Base-by-base conservation (phyloP, 2,888 invertebrate genomes). In the Leucozona laternaria region DNA sequence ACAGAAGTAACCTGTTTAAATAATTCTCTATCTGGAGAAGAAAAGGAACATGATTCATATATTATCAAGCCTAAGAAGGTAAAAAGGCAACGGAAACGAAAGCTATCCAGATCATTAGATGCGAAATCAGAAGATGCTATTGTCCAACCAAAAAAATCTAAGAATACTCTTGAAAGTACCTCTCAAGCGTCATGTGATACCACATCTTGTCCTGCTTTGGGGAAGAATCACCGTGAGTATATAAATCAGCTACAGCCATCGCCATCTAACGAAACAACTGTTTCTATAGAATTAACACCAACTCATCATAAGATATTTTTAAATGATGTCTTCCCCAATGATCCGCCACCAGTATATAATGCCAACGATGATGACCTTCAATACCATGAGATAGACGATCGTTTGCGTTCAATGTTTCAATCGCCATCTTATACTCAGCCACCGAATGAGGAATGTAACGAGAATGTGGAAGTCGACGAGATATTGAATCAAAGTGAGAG, bases 301-400 rank as follows among this genome's bases (percentile, higher is more conserved):
- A 80, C 75, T 3, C 76, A 84, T 13, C 89, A 89, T 84, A 88
- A 84, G 8, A 89, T 89, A 68, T 89, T 89, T 50, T 58, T 88
- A 53, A 81, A 70, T 6, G 89, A 89, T 34, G 86, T 45, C 4
- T 77, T 37, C 1, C 40, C 79, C 10, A 58, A 45, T 6, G n/a
- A 45, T 31, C 73, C 66, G 20, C 76, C 77, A 22, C 48, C 40
- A 31, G 53, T 62, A 1, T 85, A 80, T 2, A 89, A 88, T 72
- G 78, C 78, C 10, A 81, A 81, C 20, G 88, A 88, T 17, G 89
- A 90, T 82, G 87, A 87, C 68, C 57, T 71, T 10, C 81, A 89
- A 57, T 89, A 88, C 25, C 86, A 72, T 11, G 89, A 89, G 60
- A 88, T 90, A 58, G 90, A 90, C 64, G 88, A 89, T 17, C 88